phyloP scores from a whole-genome alignment of 2,888 invertebrate genomes.

The Stenodera caucasica region DNA sequence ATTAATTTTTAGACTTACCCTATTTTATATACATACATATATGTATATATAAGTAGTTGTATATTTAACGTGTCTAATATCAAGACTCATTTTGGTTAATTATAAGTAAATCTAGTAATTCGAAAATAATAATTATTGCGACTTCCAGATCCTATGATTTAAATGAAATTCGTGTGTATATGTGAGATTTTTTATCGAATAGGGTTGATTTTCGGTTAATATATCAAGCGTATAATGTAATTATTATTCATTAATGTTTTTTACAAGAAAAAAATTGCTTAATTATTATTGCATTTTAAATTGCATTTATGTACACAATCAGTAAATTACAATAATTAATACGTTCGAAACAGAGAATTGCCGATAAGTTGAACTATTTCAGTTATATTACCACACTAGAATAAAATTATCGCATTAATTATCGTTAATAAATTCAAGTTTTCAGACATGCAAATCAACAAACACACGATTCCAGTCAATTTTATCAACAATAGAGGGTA shows the following conservation, averaged over 20 bases:
- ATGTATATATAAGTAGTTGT: no score
- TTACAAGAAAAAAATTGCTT: neutral
- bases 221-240: neutral
- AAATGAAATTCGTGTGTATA: neutral
- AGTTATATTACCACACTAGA: slow-evolving; percentile 4
- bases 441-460: slow-evolving; percentile 5
- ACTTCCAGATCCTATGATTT: no score
- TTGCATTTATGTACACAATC: neutral
- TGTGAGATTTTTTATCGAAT: neutral
- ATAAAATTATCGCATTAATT: slow-evolving; percentile 8
- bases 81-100: slow-evolving; percentile 1
- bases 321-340: slow-evolving; percentile 1
- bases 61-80: slow-evolving; percentile 22
- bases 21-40: slow-evolving; percentile 14
- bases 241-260: neutral
- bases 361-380: slow-evolving; percentile 1
- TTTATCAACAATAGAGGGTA: neutral
- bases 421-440: slow-evolving; percentile 7
- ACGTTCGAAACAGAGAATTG: neutral
- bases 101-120: neutral
- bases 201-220: neutral
- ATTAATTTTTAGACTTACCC: slow-evolving; percentile 16
- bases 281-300: neutral
- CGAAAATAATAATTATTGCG: no score
- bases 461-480: neutral